Conservation (phyloP, 1,140 invertebrate species). For the Drosophila virilis region DNA sequence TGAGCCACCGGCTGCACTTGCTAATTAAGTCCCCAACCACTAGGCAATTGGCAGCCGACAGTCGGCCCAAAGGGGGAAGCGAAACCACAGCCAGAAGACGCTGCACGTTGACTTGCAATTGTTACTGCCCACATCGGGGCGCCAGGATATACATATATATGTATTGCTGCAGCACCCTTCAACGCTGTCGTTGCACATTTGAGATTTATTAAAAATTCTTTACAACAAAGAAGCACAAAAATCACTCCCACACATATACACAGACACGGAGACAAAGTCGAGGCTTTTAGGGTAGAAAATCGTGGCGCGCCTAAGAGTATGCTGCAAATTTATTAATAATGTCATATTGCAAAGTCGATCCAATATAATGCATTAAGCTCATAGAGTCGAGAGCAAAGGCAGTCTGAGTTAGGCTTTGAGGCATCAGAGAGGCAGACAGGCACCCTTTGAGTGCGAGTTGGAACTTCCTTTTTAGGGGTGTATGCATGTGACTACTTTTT, state of each 20-base stretch:
- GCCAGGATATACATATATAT: conserved; percentile 7
- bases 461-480: conserved; percentile 36
- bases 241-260: conserved; percentile 26
- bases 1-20: conserved; percentile 71
- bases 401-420: conserved; percentile 38
- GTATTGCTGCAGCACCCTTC: conserved; percentile 10
- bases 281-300: conserved; percentile 35
- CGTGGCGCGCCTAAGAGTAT: conserved; percentile 65
- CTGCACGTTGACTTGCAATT: conserved; percentile 68
- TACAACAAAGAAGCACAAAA: conserved; percentile 62
- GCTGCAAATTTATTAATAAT: conserved; percentile 82
- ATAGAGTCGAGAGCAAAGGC: conserved; percentile 21
- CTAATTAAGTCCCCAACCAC: conserved; percentile 81
- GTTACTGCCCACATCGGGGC: conserved; percentile 40
- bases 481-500: conserved; percentile 34
- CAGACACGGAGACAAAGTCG: conserved; percentile 28
- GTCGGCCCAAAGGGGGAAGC: background rate
- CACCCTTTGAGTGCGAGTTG: background rate
- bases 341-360: conserved; percentile 78
- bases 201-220: conserved; percentile 84
- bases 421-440: conserved; percentile 30
- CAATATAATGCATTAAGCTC: conserved; percentile 79
- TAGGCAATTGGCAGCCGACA: conserved; percentile 24
- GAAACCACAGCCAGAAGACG: conserved; percentile 58
- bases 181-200: conserved; percentile 74